Conservation (phyloP, 1,140 invertebrate genomes). For the Homarus americanus region DNA sequence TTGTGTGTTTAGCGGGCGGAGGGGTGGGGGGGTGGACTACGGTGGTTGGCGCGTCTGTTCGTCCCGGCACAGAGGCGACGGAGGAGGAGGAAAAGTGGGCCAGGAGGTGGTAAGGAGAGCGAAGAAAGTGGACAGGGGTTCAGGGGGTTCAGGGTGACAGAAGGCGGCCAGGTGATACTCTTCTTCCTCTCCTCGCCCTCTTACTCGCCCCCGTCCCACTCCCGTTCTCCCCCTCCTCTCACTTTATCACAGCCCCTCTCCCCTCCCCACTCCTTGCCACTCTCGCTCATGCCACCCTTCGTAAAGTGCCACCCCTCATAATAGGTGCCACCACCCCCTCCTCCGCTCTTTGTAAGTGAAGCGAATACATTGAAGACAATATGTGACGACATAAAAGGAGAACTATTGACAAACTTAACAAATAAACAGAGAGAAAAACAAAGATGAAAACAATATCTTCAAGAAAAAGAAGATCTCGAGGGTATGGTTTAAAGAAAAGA, state of each 20-base stretch:
- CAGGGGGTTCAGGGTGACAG: too few species aligned
- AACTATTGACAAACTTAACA: background rate
- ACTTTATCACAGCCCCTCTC: too few species aligned
- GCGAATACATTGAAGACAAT: background rate
- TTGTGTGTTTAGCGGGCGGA: too few species aligned
- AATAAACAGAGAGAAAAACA: background rate
- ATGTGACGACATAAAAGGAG: background rate
- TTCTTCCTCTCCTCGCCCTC: conserved; percentile 1
- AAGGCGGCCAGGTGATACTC: too few species aligned
- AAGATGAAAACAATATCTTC: background rate
- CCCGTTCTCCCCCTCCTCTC: background rate
- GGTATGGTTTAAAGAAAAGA: background rate
- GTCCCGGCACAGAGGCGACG: too few species aligned
- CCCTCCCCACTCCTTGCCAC: background rate
- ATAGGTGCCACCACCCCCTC: background rate
- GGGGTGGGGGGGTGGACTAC: too few species aligned
- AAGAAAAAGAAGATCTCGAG: background rate
- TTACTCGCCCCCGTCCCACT: too few species aligned
- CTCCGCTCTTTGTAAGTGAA: background rate
- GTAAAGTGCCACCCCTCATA: background rate
- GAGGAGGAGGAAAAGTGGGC: too few species aligned
- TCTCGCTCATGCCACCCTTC: background rate
- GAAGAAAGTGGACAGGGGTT: too few species aligned
- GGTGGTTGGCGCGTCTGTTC: too few species aligned
- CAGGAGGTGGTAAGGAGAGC: too few species aligned